phyloP scores from a whole-genome alignment of 1,140 invertebrate species.

The Tetragonula clypearis region DNA sequence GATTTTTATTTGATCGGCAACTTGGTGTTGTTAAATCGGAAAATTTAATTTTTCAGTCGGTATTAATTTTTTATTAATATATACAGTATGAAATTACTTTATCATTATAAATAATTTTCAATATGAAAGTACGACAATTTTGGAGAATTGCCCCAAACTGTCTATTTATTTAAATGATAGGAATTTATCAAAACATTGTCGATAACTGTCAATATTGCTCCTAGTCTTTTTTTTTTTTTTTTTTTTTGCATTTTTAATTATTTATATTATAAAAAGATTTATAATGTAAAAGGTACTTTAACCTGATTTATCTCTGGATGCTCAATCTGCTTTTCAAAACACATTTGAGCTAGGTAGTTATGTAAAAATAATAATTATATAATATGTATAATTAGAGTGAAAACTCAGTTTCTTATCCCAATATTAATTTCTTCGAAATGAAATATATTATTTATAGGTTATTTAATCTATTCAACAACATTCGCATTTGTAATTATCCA shows the following conservation, averaged over 20 bases:
- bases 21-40: too few species aligned
- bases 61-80: constrained; percentile 26
- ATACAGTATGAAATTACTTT: constrained; percentile 1
- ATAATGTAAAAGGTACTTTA: background rate
- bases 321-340: constrained; percentile 26
- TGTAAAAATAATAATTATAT: constrained; percentile 35
- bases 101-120: constrained; percentile 12
- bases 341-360: constrained; percentile 58
- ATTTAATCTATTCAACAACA: background rate
- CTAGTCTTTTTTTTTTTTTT: constrained; percentile 66
- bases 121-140: constrained; percentile 17
- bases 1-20: background rate
- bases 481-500: background rate
- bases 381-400: constrained; percentile 10
- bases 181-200: constrained; percentile 30
- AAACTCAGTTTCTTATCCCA: background rate
- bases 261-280: constrained; percentile 47
- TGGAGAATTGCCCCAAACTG: constrained; percentile 14
- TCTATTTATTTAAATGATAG: constrained; percentile 28
- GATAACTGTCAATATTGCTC: constrained; percentile 54
- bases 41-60: background rate
- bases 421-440: background rate
- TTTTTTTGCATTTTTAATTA: constrained; percentile 59
- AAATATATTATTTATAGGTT: background rate
- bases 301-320: background rate